Evolutionary conservation across 2,888 invertebrate species (phyloP).

Genomic region (Apamea monoglypha): DNA sequence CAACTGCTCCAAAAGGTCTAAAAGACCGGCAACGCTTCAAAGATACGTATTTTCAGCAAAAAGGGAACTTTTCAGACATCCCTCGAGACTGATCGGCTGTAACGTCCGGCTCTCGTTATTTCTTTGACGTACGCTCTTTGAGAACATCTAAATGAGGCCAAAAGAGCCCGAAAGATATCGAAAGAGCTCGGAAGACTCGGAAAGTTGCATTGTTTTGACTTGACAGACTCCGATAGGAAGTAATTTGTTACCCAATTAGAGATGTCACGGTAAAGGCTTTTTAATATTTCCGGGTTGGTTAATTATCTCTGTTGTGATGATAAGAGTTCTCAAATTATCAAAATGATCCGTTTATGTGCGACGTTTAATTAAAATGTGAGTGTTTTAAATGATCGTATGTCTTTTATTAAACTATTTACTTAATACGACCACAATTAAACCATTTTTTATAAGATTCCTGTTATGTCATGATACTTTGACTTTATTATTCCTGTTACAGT

Average conservation of each 20-base stretch:
- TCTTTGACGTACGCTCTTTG: slow-evolving; percentile 73
- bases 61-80: slow-evolving; percentile 66
- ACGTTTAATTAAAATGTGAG: neutral
- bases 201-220: slow-evolving; percentile 68
- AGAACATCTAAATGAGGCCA: slow-evolving; percentile 71
- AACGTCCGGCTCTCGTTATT: slow-evolving; percentile 77
- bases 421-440: neutral
- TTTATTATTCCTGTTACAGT: neutral
- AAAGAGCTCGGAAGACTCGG: slow-evolving; percentile 37
- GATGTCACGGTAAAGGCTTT: slow-evolving; percentile 23
- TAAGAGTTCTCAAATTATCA: neutral
- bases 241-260: slow-evolving; percentile 63
- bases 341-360: neutral
- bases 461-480: neutral
- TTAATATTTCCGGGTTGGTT: slow-evolving; percentile 32
- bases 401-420: neutral
- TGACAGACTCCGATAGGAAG: slow-evolving; percentile 50
- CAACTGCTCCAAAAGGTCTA: slow-evolving; percentile 46
- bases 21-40: slow-evolving; percentile 52
- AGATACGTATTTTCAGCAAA: slow-evolving; percentile 61
- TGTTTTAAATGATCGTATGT: neutral
- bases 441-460: neutral
- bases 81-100: slow-evolving; percentile 70
- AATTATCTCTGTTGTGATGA: slow-evolving; percentile 3
- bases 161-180: slow-evolving; percentile 56